phyloP scores from a whole-genome alignment of 1,140 invertebrate species.

The Trypoxylus dichotomus region DNA sequence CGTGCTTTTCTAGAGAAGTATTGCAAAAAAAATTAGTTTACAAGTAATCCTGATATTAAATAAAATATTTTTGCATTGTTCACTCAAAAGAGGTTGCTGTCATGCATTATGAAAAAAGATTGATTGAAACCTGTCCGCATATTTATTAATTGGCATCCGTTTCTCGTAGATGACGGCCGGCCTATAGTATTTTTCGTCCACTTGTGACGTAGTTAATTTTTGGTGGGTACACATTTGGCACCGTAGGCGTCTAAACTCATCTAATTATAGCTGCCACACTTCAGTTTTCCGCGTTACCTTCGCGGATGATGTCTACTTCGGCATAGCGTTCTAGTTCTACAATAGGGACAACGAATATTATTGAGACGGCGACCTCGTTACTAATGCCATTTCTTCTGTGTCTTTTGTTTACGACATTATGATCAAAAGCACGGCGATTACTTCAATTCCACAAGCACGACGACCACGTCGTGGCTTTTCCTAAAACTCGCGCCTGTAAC shows the following conservation, averaged over 20 bases:
- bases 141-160: not conserved
- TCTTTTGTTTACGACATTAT: not conserved
- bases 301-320: not conserved
- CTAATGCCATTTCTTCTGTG: not conserved
- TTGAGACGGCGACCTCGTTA: not conserved
- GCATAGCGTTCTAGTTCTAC: not conserved
- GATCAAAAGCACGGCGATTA: not conserved
- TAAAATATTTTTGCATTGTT: too few relatives aligned
- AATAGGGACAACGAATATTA: not conserved
- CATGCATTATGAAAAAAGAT: not conserved
- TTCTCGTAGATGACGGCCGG: not conserved
- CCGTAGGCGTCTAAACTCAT: slow-evolving; percentile 17
- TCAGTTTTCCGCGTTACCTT: slow-evolving; percentile 32
- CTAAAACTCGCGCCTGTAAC: not conserved
- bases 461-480: not conserved
- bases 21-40: too few relatives aligned
- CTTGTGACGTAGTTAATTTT: slow-evolving; percentile 11
- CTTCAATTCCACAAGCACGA: not conserved
- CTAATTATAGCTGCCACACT: slow-evolving; percentile 30
- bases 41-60: too few relatives aligned
- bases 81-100: not conserved
- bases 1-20: too few relatives aligned
- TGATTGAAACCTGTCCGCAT: not conserved
- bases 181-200: not conserved
- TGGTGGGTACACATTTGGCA: slow-evolving; percentile 27